Conservation (phyloP, 2,113 vertebrate species). For the Antennarius striatus region DNA sequence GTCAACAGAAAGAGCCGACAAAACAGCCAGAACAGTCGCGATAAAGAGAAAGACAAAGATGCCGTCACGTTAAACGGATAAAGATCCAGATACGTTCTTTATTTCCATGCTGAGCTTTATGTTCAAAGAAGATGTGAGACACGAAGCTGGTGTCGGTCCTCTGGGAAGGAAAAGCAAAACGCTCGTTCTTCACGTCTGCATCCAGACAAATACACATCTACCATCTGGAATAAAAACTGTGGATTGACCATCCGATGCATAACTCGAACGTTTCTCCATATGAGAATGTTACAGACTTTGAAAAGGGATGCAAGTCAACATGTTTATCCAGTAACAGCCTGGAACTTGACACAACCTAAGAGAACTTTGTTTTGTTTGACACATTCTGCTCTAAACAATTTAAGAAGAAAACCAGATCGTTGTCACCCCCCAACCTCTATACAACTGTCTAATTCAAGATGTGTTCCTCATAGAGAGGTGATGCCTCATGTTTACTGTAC, state of each 20-base stretch:
- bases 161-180: not conserved
- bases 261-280: not conserved
- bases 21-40: constrained; percentile 75
- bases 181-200: not conserved
- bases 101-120: constrained; percentile 34
- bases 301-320: too few species aligned
- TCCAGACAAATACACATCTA: not conserved
- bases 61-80: constrained; percentile 52
- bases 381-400: not conserved
- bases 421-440: not conserved
- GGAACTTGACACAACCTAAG: not conserved
- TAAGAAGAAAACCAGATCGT: not conserved
- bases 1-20: constrained; percentile 59
- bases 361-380: not conserved
- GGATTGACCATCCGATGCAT: not conserved
- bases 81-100: constrained; percentile 31
- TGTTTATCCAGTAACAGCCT: not conserved
- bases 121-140: constrained; percentile 12
- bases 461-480: not conserved
- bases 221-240: not conserved
- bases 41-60: constrained; percentile 62
- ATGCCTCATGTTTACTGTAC: not conserved
- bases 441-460: too few species aligned
- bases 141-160: not conserved
- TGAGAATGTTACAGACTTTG: not conserved